These are phyloP conservation scores for Drosophila kuntzei DNA, from an alignment of 2,888 invertebrate species.

Conservation along the genomic window DNA sequence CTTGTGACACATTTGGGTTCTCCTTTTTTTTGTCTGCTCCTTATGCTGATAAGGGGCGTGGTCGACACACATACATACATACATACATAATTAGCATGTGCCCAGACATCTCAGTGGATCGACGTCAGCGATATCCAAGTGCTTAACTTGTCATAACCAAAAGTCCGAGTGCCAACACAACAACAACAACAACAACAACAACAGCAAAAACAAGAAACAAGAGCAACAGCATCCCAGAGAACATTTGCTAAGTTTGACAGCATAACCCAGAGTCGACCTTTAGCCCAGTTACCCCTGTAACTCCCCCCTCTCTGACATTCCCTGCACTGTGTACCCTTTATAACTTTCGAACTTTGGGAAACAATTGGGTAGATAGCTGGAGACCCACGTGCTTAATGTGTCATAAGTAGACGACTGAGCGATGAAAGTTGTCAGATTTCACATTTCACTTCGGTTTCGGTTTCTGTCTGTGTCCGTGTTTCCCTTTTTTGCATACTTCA, in stretches of 20 bases:
- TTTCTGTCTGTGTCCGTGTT: background rate
- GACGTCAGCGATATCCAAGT: constrained; percentile 53
- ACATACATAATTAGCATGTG: constrained; percentile 59
- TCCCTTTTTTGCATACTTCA: constrained; percentile 17
- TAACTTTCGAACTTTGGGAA: constrained; percentile 40
- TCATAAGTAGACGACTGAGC: constrained; percentile 50
- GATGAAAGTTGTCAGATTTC: constrained; percentile 60
- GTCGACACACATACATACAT: background rate
- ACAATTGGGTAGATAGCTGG: constrained; percentile 27
- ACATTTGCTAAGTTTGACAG: constrained; percentile 36
- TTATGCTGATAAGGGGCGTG: background rate
- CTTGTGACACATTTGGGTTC: constrained; percentile 45
- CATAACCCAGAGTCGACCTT: constrained; percentile 26
- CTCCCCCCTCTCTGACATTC: background rate
- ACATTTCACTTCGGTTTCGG: constrained; percentile 4
- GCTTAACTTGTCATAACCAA: constrained; percentile 76
- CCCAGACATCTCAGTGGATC: constrained; percentile 25
- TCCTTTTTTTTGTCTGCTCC: background rate
- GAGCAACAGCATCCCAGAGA: constrained; percentile 2
- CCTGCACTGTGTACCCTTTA: constrained; percentile 4
- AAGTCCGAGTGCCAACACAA: constrained; percentile 48
- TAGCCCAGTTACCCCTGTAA: background rate
- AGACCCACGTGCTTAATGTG: constrained; percentile 55
- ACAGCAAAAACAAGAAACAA: no score
- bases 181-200: constrained; percentile 11